Conservation (phyloP, 1,140 invertebrate species). For the Procambarus virginalis region DNA sequence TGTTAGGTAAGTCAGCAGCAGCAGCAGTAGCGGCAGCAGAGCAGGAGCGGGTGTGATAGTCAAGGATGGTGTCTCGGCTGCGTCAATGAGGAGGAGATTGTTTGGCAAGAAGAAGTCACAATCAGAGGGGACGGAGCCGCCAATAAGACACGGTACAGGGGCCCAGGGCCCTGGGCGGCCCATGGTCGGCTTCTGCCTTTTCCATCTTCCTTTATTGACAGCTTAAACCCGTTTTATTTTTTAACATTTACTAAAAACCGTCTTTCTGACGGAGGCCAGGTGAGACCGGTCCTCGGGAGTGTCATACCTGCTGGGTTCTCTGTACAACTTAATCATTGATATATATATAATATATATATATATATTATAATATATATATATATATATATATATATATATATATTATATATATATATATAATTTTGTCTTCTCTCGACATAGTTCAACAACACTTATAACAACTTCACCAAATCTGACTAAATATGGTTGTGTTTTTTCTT, state of each 20-base stretch:
- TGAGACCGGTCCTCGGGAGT: neutral
- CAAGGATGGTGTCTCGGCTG: slow-evolving; percentile 38
- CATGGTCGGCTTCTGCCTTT: neutral
- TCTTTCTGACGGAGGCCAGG: neutral
- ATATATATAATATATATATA: too few relatives aligned
- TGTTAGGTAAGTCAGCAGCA: slow-evolving; percentile 47
- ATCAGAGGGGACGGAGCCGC: slow-evolving; percentile 50
- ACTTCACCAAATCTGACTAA: too few relatives aligned
- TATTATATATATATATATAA: too few relatives aligned
- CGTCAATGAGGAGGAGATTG: slow-evolving; percentile 40
- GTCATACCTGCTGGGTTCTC: neutral
- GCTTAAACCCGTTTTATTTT: slow-evolving; percentile 14
- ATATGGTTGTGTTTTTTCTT: too few relatives aligned
- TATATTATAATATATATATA: too few relatives aligned
- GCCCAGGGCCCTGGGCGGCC: neutral
- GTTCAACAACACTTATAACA: too few relatives aligned
- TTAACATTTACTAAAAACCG: neutral
- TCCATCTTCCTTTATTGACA: slow-evolving; percentile 24
- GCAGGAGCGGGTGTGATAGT: slow-evolving; percentile 13
- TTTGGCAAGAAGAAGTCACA: slow-evolving; percentile 58
- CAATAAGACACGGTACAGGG: slow-evolving; percentile 31
- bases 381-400: too few relatives aligned
- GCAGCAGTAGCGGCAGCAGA: slow-evolving; percentile 16
- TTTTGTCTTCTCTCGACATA: too few relatives aligned
- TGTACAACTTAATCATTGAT: neutral